A percentile compares a stretch with the other conserved stretches of the same genome.
Conservation (phyloP, 1,140 invertebrate species). For the Brachionus rubens region DNA sequence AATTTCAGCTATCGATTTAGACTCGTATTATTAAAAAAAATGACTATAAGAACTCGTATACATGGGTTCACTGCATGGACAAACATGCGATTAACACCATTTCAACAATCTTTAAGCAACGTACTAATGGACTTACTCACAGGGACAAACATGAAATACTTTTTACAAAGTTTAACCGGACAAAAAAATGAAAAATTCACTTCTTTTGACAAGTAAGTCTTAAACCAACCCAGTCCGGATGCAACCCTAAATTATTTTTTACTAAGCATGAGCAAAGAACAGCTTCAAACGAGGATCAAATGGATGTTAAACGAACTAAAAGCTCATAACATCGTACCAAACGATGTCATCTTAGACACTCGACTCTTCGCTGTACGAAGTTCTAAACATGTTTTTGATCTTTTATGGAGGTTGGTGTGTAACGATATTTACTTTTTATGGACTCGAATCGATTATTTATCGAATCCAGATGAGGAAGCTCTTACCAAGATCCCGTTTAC, state of each 20-base stretch:
- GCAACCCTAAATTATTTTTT: slow-evolving; percentile 6
- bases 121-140: slow-evolving; percentile 56
- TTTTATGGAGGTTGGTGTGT: slow-evolving; percentile 56
- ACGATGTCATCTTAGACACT: slow-evolving; percentile 54
- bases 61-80: slow-evolving; percentile 58
- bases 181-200: slow-evolving; percentile 53
- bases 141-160: slow-evolving; percentile 57
- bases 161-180: slow-evolving; percentile 57
- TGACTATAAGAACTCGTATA: slow-evolving; percentile 56
- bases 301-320: slow-evolving; percentile 58
- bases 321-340: slow-evolving; percentile 53
- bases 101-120: slow-evolving; percentile 54
- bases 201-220: slow-evolving; percentile 55
- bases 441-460: slow-evolving; percentile 57
- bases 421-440: slow-evolving; percentile 60
- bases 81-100: slow-evolving; percentile 54
- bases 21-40: slow-evolving; percentile 32
- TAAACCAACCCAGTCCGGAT: not conserved
- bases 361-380: slow-evolving; percentile 57
- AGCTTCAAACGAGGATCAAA: slow-evolving; percentile 56
- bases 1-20: too few relatives aligned
- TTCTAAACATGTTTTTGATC: slow-evolving; percentile 58
- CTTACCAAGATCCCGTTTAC: slow-evolving; percentile 56
- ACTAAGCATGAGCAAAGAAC: slow-evolving; percentile 54
- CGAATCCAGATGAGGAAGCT: slow-evolving; percentile 53